Evolutionary conservation across 1,140 invertebrate genomes (phyloP), one percentile per base, ranked within the genome.

Genomic region (Dendrolimus kikuchii): DNA sequence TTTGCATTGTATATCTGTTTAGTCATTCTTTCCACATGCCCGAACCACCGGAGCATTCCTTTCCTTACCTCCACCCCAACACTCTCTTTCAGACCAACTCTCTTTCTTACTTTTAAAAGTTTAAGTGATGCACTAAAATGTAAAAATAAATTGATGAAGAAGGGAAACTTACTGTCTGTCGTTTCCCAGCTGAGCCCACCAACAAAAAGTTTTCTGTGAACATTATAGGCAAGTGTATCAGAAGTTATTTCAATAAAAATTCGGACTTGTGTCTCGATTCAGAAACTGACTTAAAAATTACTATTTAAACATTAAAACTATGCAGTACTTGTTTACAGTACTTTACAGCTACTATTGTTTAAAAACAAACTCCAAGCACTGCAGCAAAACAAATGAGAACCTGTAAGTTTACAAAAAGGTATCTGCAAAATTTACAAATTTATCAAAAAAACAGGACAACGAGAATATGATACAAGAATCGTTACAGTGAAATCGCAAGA

Each of bases 131-230:
- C n/a, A n/a, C n/a, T n/a, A n/a, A n/a, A n/a, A n/a, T n/a, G n/a
- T n/a, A n/a, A 55, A 51, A 60, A 46, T 8, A 42, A 51, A 7
- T 23, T 38, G 51, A 54, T 52, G 53, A 73, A 50, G 46, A 42
- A 8, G 38, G 8, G 46, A 55, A 46, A 94, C 95, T 96, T 90
- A 98, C 97, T 97, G 88, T 98, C 96, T 83, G 95, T 95, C 23
- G 97, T 98, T 91, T 98, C 96, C 96, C 97, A 98, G 90, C 96
- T 98, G 59, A 99, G 89, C 57, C 96, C 97, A 77, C 97, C 97
- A 88, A 98, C 96, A 92, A 99, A 99, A 65, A 99, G 92, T 92
- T 99, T 99, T 90, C 97, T 98, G 92, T 71, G 93, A 95, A 88
- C 74, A 77, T 59, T 51, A 87, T 82, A 82, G 86, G 88, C 81